Evolutionary conservation across 2,888 invertebrate species (phyloP).

Genomic region (Hoplodrina blanda): DNA sequence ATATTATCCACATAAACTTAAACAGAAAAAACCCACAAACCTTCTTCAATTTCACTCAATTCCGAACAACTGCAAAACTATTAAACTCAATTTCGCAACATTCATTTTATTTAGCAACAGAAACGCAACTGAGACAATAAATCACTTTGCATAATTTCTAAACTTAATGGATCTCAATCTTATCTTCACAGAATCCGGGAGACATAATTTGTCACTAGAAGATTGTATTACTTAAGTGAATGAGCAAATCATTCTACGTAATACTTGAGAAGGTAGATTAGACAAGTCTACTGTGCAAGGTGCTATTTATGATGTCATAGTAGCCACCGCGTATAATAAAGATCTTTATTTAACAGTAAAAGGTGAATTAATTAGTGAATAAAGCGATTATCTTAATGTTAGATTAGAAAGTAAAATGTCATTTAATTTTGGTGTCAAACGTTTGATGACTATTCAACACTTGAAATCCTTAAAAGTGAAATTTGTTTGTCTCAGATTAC

Average conservation of each 20-base stretch:
- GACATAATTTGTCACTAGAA: constrained; percentile 63
- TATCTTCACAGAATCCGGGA: constrained; percentile 53
- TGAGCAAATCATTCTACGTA: constrained; percentile 58
- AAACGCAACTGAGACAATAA: constrained; percentile 56
- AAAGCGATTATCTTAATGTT: constrained; percentile 22
- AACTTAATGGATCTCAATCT: constrained; percentile 60
- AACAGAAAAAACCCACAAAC: neutral
- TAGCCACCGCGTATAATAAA: constrained; percentile 15
- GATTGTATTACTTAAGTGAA: constrained; percentile 55
- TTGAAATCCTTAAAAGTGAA: constrained; percentile 23
- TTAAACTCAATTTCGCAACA: constrained; percentile 53
- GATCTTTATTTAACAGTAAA: constrained; percentile 24
- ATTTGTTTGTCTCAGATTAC: constrained; percentile 14
- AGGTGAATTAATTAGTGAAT: constrained; percentile 23
- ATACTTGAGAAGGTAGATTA: constrained; percentile 35
- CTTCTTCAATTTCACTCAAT: constrained; percentile 13
- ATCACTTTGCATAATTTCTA: constrained; percentile 61
- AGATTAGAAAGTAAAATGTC: constrained; percentile 43
- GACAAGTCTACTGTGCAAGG: constrained; percentile 36
- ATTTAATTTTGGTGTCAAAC: constrained; percentile 22
- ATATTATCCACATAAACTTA: no score
- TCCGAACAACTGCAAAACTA: constrained; percentile 30
- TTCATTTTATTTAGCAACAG: constrained; percentile 51
- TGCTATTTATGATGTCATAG: constrained; percentile 45
- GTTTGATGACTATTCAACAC: neutral